A percentile compares a stretch with the other conserved stretches of the same genome.
Conservation (phyloP, 2,888 invertebrate species). For the Platerodrilus igneus region DNA sequence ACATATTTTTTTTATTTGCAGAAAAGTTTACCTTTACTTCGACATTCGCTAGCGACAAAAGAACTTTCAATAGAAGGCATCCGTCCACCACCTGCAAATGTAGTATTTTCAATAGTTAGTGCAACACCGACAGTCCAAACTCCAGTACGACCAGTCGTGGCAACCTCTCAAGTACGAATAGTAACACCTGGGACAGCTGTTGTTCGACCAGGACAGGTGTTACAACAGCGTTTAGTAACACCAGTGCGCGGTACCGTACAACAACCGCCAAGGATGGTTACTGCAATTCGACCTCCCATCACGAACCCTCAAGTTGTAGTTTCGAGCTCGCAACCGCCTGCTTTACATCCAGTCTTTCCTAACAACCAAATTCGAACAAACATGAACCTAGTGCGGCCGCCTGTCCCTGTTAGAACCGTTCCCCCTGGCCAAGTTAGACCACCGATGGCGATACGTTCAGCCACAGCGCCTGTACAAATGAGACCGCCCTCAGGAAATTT, state of each 20-base stretch:
- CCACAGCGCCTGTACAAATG: conserved; percentile 38
- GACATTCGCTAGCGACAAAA: conserved; percentile 84
- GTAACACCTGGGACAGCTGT: conserved; percentile 52
- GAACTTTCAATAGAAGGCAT: conserved; percentile 94
- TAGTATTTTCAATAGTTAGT: conserved; percentile 57
- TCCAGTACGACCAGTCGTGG: conserved; percentile 49
- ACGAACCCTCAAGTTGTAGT: conserved; percentile 40
- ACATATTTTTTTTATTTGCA: too few relatives aligned
- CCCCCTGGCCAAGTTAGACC: conserved; percentile 36
- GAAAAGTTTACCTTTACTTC: conserved; percentile 92
- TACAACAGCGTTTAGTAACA: conserved; percentile 56
- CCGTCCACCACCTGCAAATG: conserved; percentile 76
- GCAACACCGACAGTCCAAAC: conserved; percentile 45
- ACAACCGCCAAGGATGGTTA: conserved; percentile 43
- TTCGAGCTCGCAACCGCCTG: conserved; percentile 47
- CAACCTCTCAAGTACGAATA: conserved; percentile 60
- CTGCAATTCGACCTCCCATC: conserved; percentile 42
- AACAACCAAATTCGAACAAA: conserved; percentile 31
- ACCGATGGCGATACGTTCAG: conserved; percentile 40
- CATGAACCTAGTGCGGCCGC: conserved; percentile 37
- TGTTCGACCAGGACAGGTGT: conserved; percentile 51
- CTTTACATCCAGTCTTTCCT: conserved; percentile 46
- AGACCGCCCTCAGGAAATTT: conserved; percentile 43
- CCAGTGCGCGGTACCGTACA: conserved; percentile 42
- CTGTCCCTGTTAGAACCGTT: conserved; percentile 36